Percentiles rank a stretch among this genome's conserved stretches.
Evolutionary conservation across 2,888 invertebrate species (phyloP).

Genomic region (Dicyrtomina minuta): DNA sequence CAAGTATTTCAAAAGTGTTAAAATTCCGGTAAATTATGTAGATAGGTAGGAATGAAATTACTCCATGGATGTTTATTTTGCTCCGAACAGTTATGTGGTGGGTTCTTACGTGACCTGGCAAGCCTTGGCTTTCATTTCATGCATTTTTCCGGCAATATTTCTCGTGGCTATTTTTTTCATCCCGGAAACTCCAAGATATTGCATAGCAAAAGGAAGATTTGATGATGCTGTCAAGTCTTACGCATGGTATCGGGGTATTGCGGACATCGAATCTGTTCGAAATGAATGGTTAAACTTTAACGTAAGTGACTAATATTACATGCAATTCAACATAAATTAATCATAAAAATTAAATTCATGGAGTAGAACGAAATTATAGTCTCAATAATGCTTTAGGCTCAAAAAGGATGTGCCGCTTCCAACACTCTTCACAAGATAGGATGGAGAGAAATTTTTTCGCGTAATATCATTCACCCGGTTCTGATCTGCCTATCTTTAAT

Average conservation of each 20-base stretch:
- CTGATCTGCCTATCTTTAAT: conserved; percentile 74
- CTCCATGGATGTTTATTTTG: background rate
- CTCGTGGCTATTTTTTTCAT: conserved; percentile 74
- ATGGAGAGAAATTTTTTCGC: conserved; percentile 64
- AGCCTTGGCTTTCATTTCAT: conserved; percentile 67
- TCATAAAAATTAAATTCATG: too few relatives aligned
- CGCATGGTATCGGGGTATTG: conserved; percentile 70
- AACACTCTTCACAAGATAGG: conserved; percentile 34
- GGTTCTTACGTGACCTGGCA: conserved; percentile 68
- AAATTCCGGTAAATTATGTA: too few relatives aligned
- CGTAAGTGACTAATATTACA: too few relatives aligned
- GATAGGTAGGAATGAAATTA: too few relatives aligned
- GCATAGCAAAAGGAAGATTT: conserved; percentile 63
- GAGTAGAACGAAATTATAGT: too few relatives aligned
- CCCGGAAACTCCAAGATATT: conserved; percentile 72
- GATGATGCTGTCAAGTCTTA: conserved; percentile 70
- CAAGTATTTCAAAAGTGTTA: too few relatives aligned
- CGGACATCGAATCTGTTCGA: conserved; percentile 53
- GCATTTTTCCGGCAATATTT: conserved; percentile 69
- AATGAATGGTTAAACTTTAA: conserved; percentile 38
- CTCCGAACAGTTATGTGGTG: conserved; percentile 66
- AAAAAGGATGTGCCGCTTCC: background rate
- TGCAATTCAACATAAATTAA: too few relatives aligned
- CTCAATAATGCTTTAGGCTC: too few relatives aligned
- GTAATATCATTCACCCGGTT: conserved; percentile 70